Conservation (phyloP, 2,797 vertebrate genomes). For the Acrossocheilus wenchowensis region DNA sequence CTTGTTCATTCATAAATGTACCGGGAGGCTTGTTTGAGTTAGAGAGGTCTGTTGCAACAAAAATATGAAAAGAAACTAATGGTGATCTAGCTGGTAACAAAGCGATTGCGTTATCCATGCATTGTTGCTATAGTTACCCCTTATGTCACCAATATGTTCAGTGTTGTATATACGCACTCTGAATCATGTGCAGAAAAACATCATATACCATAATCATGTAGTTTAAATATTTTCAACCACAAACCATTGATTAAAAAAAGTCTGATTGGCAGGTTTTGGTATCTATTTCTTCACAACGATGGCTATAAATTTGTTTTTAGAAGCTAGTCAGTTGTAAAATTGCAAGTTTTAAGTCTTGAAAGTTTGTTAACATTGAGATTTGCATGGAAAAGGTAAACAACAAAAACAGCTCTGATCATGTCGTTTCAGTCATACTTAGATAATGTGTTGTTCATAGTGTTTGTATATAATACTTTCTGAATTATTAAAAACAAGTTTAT, state of each 20-base stretch:
- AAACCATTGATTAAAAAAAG: background rate
- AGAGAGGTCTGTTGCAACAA: slow-evolving; percentile 2
- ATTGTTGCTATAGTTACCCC: slow-evolving; percentile 48
- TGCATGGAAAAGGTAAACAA: too few relatives aligned
- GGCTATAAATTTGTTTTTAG: too few relatives aligned
- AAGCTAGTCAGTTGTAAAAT: too few relatives aligned
- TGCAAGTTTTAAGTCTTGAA: too few relatives aligned
- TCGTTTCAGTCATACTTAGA: too few relatives aligned
- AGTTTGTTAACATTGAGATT: too few relatives aligned
- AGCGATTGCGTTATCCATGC: background rate
- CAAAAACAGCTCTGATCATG: too few relatives aligned
- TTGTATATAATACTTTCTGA: too few relatives aligned
- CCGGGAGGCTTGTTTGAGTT: slow-evolving; percentile 18
- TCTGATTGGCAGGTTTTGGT: background rate
- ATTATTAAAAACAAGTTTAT: too few relatives aligned
- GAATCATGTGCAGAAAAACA: slow-evolving; percentile 16
- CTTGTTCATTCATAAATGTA: slow-evolving; percentile 42
- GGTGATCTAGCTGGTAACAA: slow-evolving; percentile 36
- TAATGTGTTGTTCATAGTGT: too few relatives aligned
- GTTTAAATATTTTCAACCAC: background rate
- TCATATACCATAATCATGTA: background rate
- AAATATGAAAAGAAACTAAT: slow-evolving; percentile 1
- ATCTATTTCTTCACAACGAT: background rate
- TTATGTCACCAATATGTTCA: slow-evolving; percentile 5
- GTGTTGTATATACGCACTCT: background rate